Conservation (phyloP, 1,140 invertebrate genomes). For the Galendromus occidentalis region DNA sequence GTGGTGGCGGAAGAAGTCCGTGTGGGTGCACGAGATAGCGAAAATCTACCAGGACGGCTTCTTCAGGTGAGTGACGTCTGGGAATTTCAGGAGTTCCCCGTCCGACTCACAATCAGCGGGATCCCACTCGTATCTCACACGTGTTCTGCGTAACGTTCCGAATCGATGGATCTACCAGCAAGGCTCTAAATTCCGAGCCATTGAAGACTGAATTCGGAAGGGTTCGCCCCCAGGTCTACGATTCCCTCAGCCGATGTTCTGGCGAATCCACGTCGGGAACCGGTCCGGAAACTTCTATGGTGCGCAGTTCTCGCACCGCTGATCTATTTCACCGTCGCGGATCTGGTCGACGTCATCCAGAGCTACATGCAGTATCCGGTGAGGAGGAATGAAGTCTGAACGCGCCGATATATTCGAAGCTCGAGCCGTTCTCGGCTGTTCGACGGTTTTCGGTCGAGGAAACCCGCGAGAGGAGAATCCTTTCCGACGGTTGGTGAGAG, state of each 20-base stretch:
- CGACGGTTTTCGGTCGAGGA: too few relatives aligned
- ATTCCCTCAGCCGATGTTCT: neutral
- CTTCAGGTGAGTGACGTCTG: neutral
- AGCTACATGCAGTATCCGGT: constrained; percentile 3
- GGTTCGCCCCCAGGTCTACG: neutral
- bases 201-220: neutral
- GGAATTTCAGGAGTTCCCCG: too few relatives aligned
- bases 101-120: too few relatives aligned
- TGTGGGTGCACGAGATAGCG: neutral
- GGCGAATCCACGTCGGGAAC: neutral
- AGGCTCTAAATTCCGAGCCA: neutral
- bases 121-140: too few relatives aligned
- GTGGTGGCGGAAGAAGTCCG: neutral
- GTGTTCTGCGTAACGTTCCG: neutral
- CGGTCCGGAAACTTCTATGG: neutral
- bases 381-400: neutral
- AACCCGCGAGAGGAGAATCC: too few relatives aligned
- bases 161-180: neutral
- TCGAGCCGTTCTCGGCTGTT: too few relatives aligned
- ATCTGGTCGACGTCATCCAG: neutral
- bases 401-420: too few relatives aligned
- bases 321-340: neutral
- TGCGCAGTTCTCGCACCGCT: neutral
- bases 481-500: too few relatives aligned
- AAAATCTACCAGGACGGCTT: neutral